phyloP scores from a whole-genome alignment of 1,140 invertebrate genomes.

The Penaeus vannamei region DNA sequence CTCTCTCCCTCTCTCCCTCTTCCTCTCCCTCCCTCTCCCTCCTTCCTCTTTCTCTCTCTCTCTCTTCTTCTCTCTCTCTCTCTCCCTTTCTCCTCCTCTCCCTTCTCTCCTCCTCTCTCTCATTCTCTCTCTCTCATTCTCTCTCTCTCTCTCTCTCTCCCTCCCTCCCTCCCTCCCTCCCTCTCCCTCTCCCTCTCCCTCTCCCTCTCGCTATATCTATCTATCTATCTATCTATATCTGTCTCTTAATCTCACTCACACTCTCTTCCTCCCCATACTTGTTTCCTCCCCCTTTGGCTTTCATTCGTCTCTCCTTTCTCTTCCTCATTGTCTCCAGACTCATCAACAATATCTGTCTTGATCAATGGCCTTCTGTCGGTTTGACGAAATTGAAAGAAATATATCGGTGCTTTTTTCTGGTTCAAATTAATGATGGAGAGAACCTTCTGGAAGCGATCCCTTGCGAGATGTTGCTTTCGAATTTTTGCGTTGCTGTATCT shows the following conservation, averaged over 20 bases:
- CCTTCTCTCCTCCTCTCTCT: background rate
- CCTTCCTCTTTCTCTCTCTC: background rate
- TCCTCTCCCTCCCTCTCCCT: background rate
- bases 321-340: background rate
- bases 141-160: background rate
- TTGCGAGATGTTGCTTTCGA: too few relatives aligned
- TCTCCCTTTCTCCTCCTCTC: background rate
- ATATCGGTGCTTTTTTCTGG: too few relatives aligned
- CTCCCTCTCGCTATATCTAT: too few relatives aligned
- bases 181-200: background rate
- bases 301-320: background rate
- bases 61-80: background rate
- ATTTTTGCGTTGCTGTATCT: too few relatives aligned
- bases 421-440: too few relatives aligned
- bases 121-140: background rate
- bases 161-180: background rate
- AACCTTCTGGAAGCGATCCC: too few relatives aligned
- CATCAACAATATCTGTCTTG: too few relatives aligned
- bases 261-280: background rate
- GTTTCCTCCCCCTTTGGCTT: background rate
- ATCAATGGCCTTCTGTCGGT: too few relatives aligned
- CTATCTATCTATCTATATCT: too few relatives aligned
- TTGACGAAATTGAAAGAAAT: too few relatives aligned
- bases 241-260: too few relatives aligned
- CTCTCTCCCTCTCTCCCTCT: too few relatives aligned